Evolutionary conservation across 2,113 vertebrate genomes (phyloP).

Genomic region (Hylia prasina): DNA sequence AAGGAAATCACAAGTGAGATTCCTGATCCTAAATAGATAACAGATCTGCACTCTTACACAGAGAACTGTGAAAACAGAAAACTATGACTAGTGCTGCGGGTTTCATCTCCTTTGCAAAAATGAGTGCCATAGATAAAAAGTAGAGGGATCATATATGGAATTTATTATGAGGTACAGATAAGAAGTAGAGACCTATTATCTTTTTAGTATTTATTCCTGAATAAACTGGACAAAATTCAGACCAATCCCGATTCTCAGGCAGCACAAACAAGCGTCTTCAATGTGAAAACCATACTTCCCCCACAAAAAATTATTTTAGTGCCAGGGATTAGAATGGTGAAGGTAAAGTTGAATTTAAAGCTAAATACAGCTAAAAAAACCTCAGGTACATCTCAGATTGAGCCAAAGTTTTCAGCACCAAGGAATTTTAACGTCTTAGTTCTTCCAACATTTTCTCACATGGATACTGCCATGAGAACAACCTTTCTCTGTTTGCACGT

Average conservation of each 20-base stretch:
- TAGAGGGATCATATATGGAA: background rate
- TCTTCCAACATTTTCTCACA: background rate
- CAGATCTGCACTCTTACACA: background rate
- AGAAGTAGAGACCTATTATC: background rate
- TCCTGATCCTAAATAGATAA: background rate
- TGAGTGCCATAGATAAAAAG: background rate
- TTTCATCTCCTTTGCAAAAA: background rate
- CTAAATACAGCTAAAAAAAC: background rate
- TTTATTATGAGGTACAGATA: background rate
- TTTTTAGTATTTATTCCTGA: background rate
- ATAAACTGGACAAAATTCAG: background rate
- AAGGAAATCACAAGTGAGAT: background rate
- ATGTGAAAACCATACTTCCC: background rate
- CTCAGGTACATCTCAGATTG: background rate
- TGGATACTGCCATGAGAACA: background rate
- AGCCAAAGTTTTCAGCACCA: background rate
- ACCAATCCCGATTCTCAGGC: background rate
- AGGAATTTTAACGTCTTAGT: background rate
- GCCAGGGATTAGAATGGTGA: background rate
- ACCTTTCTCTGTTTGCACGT: background rate
- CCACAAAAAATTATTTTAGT: background rate
- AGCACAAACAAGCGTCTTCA: background rate
- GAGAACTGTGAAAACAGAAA: background rate
- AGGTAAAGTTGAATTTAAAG: background rate
- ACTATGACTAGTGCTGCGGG: background rate